Evolutionary conservation across 2,113 vertebrate genomes (phyloP), one percentile per base, ranked within the genome.

Genomic region (Dolichallabes microphthalmus): DNA sequence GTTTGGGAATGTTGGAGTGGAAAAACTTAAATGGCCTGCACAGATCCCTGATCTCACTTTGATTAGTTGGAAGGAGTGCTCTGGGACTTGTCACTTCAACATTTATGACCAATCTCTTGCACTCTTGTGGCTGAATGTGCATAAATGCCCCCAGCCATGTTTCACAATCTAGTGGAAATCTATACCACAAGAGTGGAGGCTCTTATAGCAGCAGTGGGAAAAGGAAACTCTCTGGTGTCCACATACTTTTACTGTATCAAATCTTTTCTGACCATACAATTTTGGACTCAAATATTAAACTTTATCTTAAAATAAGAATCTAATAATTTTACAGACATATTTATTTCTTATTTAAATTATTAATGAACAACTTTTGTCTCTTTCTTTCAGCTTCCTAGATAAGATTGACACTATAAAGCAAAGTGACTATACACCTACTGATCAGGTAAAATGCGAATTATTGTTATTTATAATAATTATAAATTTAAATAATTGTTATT

Each of bases 381-480:
- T 69, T 75, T 77, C 55, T 9, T 85, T 89, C 91, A 97, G 96
- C 92, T 97, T 97, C 92, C 94, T 97, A 93, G 96, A 97, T 94
- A 96, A 96, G 93, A 97, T 97, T 81, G 96, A 97, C 88, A 96
- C 96, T 88, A 96, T 97, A 92, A 96, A 96, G 89, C 96, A 97
- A 90, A 95, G 92, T 0, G 96, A 97, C 87, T 97, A 97, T 4
- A 96, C 96, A 75, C 96, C 96, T 0, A 95, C 95, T 71, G 96
- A 97, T 90, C 96, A 87, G 80, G 86, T 82, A 60, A 50, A 45
- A 27, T 45, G 1, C 69, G 32, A 68, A 68, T 32, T 68, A 68
- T 32, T 17, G 32, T 35, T 32, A 45, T 71, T n/a, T n/a, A n/a
- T n/a, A n/a, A n/a, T n/a, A n/a, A n/a, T n/a, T n/a, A n/a, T n/a